Evolutionary conservation across 2,888 invertebrate genomes (phyloP), one percentile per base, ranked within the genome.

Genomic region (Ophraella communa): DNA sequence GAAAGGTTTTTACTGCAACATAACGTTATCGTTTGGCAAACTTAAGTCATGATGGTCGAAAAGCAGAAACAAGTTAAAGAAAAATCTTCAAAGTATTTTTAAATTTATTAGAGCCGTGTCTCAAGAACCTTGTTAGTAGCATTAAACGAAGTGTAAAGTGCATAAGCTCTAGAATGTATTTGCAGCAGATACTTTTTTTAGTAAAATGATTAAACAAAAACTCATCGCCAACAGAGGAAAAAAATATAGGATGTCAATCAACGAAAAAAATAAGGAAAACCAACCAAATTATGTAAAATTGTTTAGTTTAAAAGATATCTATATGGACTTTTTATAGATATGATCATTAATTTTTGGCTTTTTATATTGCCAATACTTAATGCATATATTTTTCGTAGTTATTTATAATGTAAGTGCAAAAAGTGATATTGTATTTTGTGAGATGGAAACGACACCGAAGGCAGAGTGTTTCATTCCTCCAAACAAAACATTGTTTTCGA

Each of bases 141-240:
- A 57, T 57, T 57, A 33, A 57, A 57, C 57, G 57, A 49, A 57
- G 57, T 57, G 49, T 47, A 57, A 57, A 57, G 47, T 57, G 47
- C 57, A 57, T 57, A 57, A 57, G 47, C 57, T 21, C 57, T 30
- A 49, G 27, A 47, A 33, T 11, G 47, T 33, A 47, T 57, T 57
- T 35, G 47, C 23, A n/a, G n/a, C n/a, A 24, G 39, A 14, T 21
- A 21, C 21, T 39, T 39, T 23, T 39, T 14, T 3, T 11, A 35
- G 35, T 30, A 57, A 57, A 57, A 57, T 47, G 57, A 57, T 49
- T 33, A 56, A 45, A 27, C 27, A 42, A 24, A 18, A 47, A 30
- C 47, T 57, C 56, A 57, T 57, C 45, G 56, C n/a, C 18, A 45
- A 47, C 27, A 8, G 5, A n/a, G n/a, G n/a, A n/a, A n/a, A 56